phyloP scores from a whole-genome alignment of 30 jellyfish, hydroid and myxozoan genomes.

The Rhopilema esculentum region DNA sequence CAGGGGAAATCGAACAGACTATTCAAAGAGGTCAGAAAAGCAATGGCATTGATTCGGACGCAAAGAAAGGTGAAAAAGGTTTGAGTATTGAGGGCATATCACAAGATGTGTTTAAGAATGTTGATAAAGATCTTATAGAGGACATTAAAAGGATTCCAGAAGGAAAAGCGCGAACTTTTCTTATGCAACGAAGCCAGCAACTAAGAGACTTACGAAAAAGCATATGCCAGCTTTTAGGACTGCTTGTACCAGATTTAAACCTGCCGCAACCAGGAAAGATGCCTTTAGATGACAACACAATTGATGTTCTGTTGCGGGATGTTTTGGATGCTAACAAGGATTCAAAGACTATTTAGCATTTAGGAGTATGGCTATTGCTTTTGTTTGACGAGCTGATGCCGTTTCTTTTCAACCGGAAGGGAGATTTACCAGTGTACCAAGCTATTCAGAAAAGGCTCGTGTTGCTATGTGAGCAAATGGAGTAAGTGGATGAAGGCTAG shows the following conservation, averaged over 20 bases:
- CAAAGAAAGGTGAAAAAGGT: not conserved
- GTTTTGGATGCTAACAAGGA: conserved; percentile 84
- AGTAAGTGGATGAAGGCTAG: not conserved
- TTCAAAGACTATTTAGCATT: not conserved
- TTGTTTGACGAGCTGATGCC: not conserved
- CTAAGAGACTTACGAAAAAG: conserved; percentile 84
- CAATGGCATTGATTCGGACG: not conserved
- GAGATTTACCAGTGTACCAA: not conserved
- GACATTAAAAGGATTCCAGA: conserved; percentile 48
- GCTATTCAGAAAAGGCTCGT: not conserved
- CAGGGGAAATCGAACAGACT: not conserved
- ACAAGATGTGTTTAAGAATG: not conserved
- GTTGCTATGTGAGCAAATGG: not conserved
- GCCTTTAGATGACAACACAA: conserved; percentile 80
- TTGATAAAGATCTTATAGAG: conserved; percentile 43
- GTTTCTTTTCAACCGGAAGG: not conserved
- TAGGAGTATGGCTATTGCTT: not conserved
- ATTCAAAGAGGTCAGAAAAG: not conserved
- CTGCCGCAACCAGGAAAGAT: conserved; percentile 66
- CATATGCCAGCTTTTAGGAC: conserved; percentile 71
- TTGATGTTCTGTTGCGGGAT: conserved; percentile 73
- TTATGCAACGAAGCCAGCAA: conserved; percentile 86
- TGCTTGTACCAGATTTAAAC: conserved; percentile 76
- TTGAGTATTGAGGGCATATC: not conserved
- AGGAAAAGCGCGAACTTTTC: not conserved